Evolutionary conservation across 2,113 vertebrate genomes (phyloP).

Genomic region (Dasyurus viverrinus): DNA sequence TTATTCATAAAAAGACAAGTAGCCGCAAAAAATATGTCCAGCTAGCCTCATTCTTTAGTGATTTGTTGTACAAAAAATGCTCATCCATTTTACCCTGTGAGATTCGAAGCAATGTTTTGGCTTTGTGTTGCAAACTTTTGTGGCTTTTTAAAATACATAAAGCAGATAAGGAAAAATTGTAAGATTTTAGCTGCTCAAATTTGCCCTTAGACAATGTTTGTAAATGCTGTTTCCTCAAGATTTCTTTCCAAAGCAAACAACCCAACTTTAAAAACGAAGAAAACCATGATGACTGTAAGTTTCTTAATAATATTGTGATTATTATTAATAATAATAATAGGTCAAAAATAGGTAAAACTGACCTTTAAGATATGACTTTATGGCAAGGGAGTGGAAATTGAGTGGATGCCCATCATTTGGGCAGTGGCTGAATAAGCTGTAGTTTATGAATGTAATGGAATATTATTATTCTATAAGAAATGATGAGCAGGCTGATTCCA

Average conservation of each 20-base stretch:
- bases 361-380: conserved; percentile 14
- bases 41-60: conserved; percentile 33
- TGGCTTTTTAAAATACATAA: not conserved
- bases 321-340: not conserved
- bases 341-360: conserved; percentile 22
- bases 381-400: no score
- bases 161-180: conserved; percentile 10
- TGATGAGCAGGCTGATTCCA: no score
- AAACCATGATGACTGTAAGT: not conserved
- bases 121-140: conserved; percentile 25
- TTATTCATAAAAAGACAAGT: conserved; percentile 35
- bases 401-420: no score
- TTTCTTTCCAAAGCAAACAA: not conserved
- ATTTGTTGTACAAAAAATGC: not conserved
- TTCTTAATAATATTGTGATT: not conserved
- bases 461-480: no score
- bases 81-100: conserved; percentile 24
- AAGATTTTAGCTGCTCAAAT: not conserved
- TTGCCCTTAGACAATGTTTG: conserved; percentile 27
- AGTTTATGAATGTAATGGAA: no score
- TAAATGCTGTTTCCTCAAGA: conserved; percentile 28
- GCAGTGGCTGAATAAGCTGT: no score
- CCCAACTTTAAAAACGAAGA: not conserved
- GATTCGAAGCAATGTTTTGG: conserved; percentile 19
- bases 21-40: not conserved